Base-by-base conservation (phyloP, 2,888 invertebrate species). In the Hydraecia micacea region DNA sequence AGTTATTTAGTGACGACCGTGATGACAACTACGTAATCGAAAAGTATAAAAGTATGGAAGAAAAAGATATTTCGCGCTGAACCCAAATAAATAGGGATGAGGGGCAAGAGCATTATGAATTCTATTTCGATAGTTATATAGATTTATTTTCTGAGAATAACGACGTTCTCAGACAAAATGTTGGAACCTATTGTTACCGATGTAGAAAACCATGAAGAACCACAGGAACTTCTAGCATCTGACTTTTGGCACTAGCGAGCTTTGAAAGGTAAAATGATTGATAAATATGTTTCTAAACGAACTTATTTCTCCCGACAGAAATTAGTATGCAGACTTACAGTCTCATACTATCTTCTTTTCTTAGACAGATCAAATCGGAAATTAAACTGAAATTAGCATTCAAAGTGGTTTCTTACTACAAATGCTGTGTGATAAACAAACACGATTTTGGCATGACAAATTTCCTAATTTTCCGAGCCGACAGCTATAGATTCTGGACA, bases 401-500 rank as follows among this genome's bases (percentile, higher is more conserved):
- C 13, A 74, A 71, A 74, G 55, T 73, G n/a, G 79, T 55, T 69
- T 79, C 36, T 68, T 18, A 32, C 7, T 60, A 39, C 25, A 32
- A 71, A 74, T 60, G 7, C 5, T 32, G 25, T 42, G 15, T 36
- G 5, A 2, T n/a, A 25, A 13, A 52, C 65, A 84, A 55, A 46
- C 68, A 75, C 49, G 39, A 28, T 25, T 71, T 83, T 81, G 70
- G 70, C 77, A 77, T 28, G 25, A 1, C 13, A 73, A 11, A 49
- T 73, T 52, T 49, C 42, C 62, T 39, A 52, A 55, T 32, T 49
- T 25, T 55, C 15, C 21, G 32, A 32, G 32, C 32, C 32, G 36
- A 28, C 58, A 67, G 74, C 32, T 32, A 28, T 18, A 18, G 25
- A 73, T 77, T 81, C 73, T 81, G 70, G 70, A 76, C n/a, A 81